A percentile compares a stretch with the other conserved stretches of the same genome.
Evolutionary conservation across 1,140 invertebrate genomes (phyloP).

Genomic region (Sitophilus oryzae): DNA sequence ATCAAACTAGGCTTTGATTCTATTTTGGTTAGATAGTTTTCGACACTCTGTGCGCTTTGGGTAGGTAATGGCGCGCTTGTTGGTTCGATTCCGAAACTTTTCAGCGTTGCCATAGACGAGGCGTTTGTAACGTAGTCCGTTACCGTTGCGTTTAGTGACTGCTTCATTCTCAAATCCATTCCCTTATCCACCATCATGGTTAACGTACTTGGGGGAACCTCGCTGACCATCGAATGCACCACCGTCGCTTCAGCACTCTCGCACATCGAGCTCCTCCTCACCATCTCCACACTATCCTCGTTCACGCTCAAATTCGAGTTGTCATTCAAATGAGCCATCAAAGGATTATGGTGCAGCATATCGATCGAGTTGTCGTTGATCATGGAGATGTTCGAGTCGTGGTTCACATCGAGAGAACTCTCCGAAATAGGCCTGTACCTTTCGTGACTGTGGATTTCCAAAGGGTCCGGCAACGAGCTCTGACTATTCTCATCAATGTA

Average conservation of each 20-base stretch:
- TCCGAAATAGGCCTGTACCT: constrained; percentile 40
- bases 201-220: constrained; percentile 18
- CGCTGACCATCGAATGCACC: constrained; percentile 20
- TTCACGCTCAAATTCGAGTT: constrained; percentile 46
- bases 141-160: constrained; percentile 39
- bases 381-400: constrained; percentile 42
- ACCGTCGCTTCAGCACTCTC: constrained; percentile 34
- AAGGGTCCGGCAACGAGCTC: constrained; percentile 47
- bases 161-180: constrained; percentile 42
- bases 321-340: constrained; percentile 41
- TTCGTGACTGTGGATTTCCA: constrained; percentile 32
- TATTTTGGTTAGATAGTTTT: constrained; percentile 53
- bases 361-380: constrained; percentile 49
- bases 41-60: constrained; percentile 52
- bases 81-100: constrained; percentile 42
- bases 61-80: constrained; percentile 45
- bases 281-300: constrained; percentile 39
- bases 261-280: constrained; percentile 25
- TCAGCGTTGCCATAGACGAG: constrained; percentile 46
- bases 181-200: constrained; percentile 33
- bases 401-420: constrained; percentile 44
- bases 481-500: constrained; percentile 64
- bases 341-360: constrained; percentile 33
- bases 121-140: constrained; percentile 43
- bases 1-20: constrained; percentile 30